These are phyloP conservation scores for Enteromius fasciolatus DNA, from an alignment of 2,797 vertebrate genomes.

Conservation along the genomic window DNA sequence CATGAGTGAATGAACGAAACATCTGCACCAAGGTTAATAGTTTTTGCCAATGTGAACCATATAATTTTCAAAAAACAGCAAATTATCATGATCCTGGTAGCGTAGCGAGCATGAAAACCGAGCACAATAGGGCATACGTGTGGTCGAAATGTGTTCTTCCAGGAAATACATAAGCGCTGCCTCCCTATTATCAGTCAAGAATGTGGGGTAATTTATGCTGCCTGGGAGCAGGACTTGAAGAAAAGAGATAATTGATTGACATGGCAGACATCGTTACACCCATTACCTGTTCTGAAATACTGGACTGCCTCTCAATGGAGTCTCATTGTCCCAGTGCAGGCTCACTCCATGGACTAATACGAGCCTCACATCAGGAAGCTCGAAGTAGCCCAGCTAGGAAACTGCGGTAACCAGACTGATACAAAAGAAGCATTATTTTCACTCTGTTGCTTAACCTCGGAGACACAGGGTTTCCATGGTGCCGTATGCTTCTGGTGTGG, in stretches of 20 bases:
- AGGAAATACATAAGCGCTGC: slow-evolving; percentile 25
- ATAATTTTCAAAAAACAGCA: slow-evolving; percentile 18
- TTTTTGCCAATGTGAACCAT: slow-evolving; percentile 21
- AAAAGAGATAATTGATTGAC: slow-evolving; percentile 49
- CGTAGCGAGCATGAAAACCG: not conserved
- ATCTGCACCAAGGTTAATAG: slow-evolving; percentile 40
- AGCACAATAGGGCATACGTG: slow-evolving; percentile 17
- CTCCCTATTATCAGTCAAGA: slow-evolving; percentile 32
- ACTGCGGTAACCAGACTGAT: slow-evolving; percentile 40
- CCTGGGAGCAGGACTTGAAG: slow-evolving; percentile 25
- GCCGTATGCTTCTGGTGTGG: slow-evolving; percentile 23
- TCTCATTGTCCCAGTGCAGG: slow-evolving; percentile 40
- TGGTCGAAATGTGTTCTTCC: slow-evolving; percentile 35
- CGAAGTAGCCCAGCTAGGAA: slow-evolving; percentile 50
- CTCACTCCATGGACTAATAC: slow-evolving; percentile 43
- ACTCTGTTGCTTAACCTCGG: slow-evolving; percentile 40
- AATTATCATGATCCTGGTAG: slow-evolving; percentile 28
- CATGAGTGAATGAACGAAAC: not conserved
- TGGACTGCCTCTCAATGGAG: slow-evolving; percentile 21
- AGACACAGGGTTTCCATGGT: slow-evolving; percentile 56
- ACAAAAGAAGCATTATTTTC: slow-evolving; percentile 60
- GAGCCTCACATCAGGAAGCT: slow-evolving; percentile 50
- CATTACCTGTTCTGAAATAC: slow-evolving; percentile 53
- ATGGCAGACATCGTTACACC: slow-evolving; percentile 41
- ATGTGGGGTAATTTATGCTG: slow-evolving; percentile 32